Evolutionary conservation across 2,888 invertebrate species (phyloP).

Genomic region (Empis livida): DNA sequence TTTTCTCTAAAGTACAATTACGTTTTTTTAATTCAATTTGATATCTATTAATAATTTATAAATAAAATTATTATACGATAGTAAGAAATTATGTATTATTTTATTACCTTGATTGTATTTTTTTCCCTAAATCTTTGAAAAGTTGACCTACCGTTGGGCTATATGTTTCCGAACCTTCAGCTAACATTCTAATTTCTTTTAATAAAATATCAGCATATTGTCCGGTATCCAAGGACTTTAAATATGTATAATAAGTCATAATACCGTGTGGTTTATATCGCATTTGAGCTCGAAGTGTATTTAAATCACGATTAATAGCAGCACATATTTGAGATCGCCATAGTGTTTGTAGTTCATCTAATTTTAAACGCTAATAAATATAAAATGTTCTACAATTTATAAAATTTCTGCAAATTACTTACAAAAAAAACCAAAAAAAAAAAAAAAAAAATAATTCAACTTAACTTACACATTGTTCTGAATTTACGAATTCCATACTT

Average conservation of each 20-base stretch:
- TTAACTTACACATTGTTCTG: constrained; percentile 37
- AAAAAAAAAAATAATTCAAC: too few relatives aligned
- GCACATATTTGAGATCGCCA: constrained; percentile 52
- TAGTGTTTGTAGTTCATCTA: constrained; percentile 45
- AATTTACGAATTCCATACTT: constrained; percentile 27
- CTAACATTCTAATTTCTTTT: constrained; percentile 54
- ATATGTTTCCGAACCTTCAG: constrained; percentile 66
- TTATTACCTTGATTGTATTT: constrained; percentile 43
- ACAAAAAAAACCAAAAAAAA: constrained; percentile 6
- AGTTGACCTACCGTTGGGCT: constrained; percentile 55
- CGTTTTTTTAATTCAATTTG: constrained; percentile 52
- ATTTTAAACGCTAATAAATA: constrained; percentile 43
- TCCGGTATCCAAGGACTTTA: constrained; percentile 47
- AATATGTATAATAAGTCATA: constrained; percentile 57
- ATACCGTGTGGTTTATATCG: constrained; percentile 40
- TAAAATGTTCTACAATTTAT: neutral
- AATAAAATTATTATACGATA: neutral
- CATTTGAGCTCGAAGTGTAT: constrained; percentile 48
- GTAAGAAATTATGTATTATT: neutral
- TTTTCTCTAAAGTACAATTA: constrained; percentile 53
- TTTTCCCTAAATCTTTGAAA: constrained; percentile 52
- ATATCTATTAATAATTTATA: constrained; percentile 34
- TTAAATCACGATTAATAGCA: constrained; percentile 57
- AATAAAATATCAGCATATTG: constrained; percentile 51
- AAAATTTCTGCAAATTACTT: neutral